Percentiles rank a stretch among this genome's conserved stretches.
These are phyloP conservation scores for Malthinus flaveolus DNA, from an alignment of 2,888 invertebrate genomes.

Conservation along the genomic window DNA sequence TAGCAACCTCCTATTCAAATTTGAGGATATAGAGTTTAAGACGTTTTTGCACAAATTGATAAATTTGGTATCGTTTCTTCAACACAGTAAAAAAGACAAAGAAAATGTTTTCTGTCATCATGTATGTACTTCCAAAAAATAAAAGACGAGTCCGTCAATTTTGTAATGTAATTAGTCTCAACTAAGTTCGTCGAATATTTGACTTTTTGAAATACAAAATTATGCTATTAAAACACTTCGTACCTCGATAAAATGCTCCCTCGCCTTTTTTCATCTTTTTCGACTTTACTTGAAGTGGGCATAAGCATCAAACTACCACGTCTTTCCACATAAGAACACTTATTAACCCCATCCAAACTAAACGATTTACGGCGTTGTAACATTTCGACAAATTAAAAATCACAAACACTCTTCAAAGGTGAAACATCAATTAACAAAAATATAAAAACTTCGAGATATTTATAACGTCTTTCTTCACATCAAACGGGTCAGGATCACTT, in stretches of 20 bases:
- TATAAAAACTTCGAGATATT: slow-evolving; percentile 1
- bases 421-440: neutral
- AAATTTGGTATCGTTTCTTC: too few species aligned
- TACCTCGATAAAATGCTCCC: slow-evolving; percentile 58
- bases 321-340: slow-evolving; percentile 36
- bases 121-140: too few species aligned
- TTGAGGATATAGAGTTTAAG: too few species aligned
- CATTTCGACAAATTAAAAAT: slow-evolving; percentile 18
- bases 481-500: neutral
- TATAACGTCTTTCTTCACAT: neutral
- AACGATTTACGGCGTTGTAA: slow-evolving; percentile 37
- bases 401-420: neutral
- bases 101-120: too few species aligned
- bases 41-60: too few species aligned
- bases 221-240: neutral
- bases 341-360: slow-evolving; percentile 30
- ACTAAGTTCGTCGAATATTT: too few species aligned
- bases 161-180: too few species aligned
- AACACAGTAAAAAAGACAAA: too few species aligned
- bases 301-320: slow-evolving; percentile 44
- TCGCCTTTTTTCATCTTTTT: slow-evolving; percentile 47
- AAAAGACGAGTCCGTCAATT: too few species aligned
- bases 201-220: too few species aligned
- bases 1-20: too few species aligned
- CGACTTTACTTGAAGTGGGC: slow-evolving; percentile 26